Conservation (phyloP, 2,888 invertebrate species). For the Craniophora ligustri region DNA sequence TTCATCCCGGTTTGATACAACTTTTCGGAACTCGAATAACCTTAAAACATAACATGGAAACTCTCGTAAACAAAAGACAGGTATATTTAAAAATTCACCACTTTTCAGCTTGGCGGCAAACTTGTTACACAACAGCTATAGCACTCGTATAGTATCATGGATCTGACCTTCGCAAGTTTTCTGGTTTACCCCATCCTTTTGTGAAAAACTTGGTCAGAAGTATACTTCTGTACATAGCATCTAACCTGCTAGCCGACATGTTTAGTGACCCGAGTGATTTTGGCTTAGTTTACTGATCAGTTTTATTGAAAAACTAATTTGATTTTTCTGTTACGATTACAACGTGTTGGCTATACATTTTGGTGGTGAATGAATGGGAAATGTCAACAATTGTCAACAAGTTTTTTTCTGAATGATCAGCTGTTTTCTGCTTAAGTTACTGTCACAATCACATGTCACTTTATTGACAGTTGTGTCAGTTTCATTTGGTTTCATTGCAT, state of each 20-base stretch:
- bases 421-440: no score
- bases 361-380: constrained; percentile 50
- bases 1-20: constrained; percentile 94
- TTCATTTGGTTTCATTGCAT: no score
- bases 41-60: constrained; percentile 84
- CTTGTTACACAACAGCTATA: constrained; percentile 56
- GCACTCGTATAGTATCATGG: constrained; percentile 27
- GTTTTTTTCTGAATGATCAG: constrained; percentile 57
- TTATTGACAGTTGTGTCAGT: not conserved
- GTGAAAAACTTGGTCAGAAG: constrained; percentile 97
- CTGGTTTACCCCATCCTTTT: constrained; percentile 98
- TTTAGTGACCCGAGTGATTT: constrained; percentile 60
- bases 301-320: constrained; percentile 51
- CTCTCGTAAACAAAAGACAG: constrained; percentile 31
- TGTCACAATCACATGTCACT: constrained; percentile 22
- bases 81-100: not conserved
- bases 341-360: constrained; percentile 68
- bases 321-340: constrained; percentile 43
- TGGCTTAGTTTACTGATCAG: constrained; percentile 39
- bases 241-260: constrained; percentile 91
- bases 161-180: constrained; percentile 94
- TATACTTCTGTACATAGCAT: constrained; percentile 95
- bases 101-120: constrained; percentile 16
- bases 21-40: constrained; percentile 96
- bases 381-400: constrained; percentile 58